These are phyloP conservation scores for Paedocypris micromegethes DNA, from an alignment of 2,797 vertebrate species.

Conservation along the genomic window DNA sequence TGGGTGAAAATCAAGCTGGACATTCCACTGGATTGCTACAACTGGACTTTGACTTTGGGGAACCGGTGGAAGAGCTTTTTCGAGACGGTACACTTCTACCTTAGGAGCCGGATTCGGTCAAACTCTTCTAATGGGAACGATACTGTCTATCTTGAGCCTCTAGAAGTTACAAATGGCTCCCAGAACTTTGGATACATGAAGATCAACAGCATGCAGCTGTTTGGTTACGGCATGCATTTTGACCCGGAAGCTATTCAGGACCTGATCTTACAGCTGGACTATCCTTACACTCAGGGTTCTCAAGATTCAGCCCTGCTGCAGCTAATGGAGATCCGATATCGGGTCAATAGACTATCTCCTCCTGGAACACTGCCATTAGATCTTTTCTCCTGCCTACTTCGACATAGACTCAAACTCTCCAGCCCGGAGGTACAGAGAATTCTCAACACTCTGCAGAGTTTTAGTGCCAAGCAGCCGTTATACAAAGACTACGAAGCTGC, in stretches of 20 bases:
- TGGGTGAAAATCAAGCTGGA: slow-evolving; percentile 89
- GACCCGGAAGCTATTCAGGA: slow-evolving; percentile 96
- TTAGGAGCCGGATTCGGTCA: slow-evolving; percentile 81
- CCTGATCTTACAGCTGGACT: slow-evolving; percentile 95
- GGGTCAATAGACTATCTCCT: slow-evolving; percentile 92
- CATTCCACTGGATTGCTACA: slow-evolving; percentile 87
- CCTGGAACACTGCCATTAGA: slow-evolving; percentile 83
- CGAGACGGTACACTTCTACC: slow-evolving; percentile 94
- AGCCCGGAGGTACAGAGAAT: slow-evolving; percentile 90
- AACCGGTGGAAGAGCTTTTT: slow-evolving; percentile 99
- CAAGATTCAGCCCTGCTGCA: slow-evolving; percentile 94
- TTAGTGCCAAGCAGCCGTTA: slow-evolving; percentile 87
- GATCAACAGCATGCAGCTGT: slow-evolving; percentile 91
- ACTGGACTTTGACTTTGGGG: slow-evolving; percentile 91
- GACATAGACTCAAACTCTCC: slow-evolving; percentile 91
- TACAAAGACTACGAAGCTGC: slow-evolving; percentile 86
- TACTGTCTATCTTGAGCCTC: slow-evolving; percentile 72
- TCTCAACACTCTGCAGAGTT: slow-evolving; percentile 86
- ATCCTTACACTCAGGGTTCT: slow-evolving; percentile 96
- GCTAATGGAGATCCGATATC: slow-evolving; percentile 86
- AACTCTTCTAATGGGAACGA: slow-evolving; percentile 65
- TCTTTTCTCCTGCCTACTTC: slow-evolving; percentile 92
- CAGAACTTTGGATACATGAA: slow-evolving; percentile 92
- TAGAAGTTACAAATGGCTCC: slow-evolving; percentile 75
- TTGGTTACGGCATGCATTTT: slow-evolving; percentile 98